Evolutionary conservation across 1,140 invertebrate species (phyloP).

Genomic region (Colletes latitarsis): DNA sequence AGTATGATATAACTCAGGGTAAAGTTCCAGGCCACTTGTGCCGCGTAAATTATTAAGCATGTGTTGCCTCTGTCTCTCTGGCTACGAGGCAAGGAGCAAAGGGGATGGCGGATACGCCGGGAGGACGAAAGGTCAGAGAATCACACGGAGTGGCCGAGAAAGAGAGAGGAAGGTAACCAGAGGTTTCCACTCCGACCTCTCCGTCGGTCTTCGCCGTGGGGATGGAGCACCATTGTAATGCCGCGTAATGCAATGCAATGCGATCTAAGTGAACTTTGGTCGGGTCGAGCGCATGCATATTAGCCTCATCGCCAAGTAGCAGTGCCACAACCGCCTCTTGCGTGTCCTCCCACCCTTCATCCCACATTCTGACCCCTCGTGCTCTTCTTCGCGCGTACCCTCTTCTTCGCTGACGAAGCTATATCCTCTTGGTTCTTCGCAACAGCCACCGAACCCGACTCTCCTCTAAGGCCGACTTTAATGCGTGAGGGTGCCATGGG

Average conservation of each 20-base stretch:
- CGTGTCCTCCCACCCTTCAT: slow-evolving; percentile 25
- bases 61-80: slow-evolving; percentile 64
- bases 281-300: slow-evolving; percentile 68
- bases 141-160: slow-evolving; percentile 8
- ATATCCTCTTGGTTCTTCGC: slow-evolving; percentile 45
- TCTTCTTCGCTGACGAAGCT: slow-evolving; percentile 23
- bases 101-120: not conserved
- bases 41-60: slow-evolving; percentile 74
- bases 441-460: slow-evolving; percentile 40
- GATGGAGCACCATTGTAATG: slow-evolving; percentile 63
- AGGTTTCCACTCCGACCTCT: slow-evolving; percentile 16
- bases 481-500: slow-evolving; percentile 68
- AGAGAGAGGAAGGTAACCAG: slow-evolving; percentile 12
- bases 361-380: slow-evolving; percentile 7
- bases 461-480: slow-evolving; percentile 69
- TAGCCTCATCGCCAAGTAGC: slow-evolving; percentile 67
- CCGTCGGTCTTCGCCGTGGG: slow-evolving; percentile 5
- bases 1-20: slow-evolving; percentile 72
- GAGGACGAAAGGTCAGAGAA: slow-evolving; percentile 51
- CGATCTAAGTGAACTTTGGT: slow-evolving; percentile 70
- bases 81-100: slow-evolving; percentile 1
- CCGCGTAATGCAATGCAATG: slow-evolving; percentile 65
- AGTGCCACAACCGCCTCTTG: slow-evolving; percentile 50
- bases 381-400: slow-evolving; percentile 22
- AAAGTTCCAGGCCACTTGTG: slow-evolving; percentile 72